phyloP scores from a whole-genome alignment of 1,140 invertebrate genomes.

The Wiebesia pumilae region DNA sequence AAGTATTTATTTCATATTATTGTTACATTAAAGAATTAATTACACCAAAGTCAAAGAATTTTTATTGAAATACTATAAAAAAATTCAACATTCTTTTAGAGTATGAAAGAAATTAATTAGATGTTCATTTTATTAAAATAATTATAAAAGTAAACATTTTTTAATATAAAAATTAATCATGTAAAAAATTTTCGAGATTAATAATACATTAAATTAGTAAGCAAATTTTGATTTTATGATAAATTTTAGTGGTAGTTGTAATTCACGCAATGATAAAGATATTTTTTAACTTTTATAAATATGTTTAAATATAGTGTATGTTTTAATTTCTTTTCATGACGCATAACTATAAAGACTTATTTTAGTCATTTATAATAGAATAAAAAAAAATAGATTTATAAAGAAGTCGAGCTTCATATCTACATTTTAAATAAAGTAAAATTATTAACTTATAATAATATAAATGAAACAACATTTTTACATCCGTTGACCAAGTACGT shows the following conservation, averaged over 20 bases:
- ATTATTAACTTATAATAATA: not conserved
- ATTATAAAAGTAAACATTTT: too few species aligned
- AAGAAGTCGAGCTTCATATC: not conserved
- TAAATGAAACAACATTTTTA: not conserved
- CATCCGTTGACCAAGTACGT: not conserved
- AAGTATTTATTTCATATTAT: too few species aligned
- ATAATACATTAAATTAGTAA: too few species aligned
- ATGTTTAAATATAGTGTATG: not conserved
- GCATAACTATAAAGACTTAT: not conserved
- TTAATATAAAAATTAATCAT: too few species aligned
- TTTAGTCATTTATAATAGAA: not conserved
- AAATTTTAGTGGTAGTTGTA: not conserved
- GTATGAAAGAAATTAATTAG: too few species aligned
- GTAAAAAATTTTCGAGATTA: too few species aligned
- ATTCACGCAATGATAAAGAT: not conserved
- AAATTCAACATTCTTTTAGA: too few species aligned
- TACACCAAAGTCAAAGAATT: too few species aligned
- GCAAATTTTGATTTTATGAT: not conserved
- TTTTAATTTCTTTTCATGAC: not conserved
- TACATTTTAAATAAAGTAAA: not conserved
- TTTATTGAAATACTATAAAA: too few species aligned
- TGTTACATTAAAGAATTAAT: too few species aligned
- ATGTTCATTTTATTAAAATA: too few species aligned
- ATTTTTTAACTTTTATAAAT: not conserved
- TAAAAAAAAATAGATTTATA: constrained; percentile 11